These are phyloP conservation scores for Strongylocentrotus purpuratus DNA, from an alignment of 35 echinoderm and acorn worm genomes.

Conservation along the genomic window DNA sequence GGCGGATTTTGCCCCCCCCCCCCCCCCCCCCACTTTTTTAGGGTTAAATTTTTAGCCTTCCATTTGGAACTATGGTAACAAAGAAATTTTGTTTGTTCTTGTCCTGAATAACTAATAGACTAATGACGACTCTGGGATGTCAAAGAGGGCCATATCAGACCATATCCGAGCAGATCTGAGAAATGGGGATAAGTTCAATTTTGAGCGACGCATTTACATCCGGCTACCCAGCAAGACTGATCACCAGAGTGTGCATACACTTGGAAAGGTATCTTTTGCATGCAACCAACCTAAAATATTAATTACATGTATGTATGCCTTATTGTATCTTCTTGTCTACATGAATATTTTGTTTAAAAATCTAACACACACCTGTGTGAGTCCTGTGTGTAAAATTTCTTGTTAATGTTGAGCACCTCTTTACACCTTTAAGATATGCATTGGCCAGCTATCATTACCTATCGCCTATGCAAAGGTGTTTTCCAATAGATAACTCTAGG, in stretches of 20 bases:
- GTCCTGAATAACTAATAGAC: conserved; percentile 19
- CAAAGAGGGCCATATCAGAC: conserved; percentile 20
- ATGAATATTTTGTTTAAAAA: conserved; percentile 33
- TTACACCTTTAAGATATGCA: too few species aligned
- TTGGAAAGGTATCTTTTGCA: conserved; percentile 17
- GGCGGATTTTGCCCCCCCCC: too few species aligned
- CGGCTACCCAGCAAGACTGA: conserved; percentile 20
- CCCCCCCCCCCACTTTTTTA: too few species aligned
- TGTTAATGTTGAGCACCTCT: too few species aligned
- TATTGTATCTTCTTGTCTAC: conserved; percentile 21
- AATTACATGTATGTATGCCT: background rate
- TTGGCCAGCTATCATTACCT: too few species aligned
- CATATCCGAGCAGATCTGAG: background rate
- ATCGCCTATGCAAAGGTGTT: too few species aligned
- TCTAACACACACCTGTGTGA: too few species aligned
- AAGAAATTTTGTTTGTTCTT: conserved; percentile 26
- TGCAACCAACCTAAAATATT: background rate
- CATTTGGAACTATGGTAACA: background rate
- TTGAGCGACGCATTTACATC: conserved; percentile 2
- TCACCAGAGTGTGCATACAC: conserved; percentile 20
- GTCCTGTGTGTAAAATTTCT: too few species aligned
- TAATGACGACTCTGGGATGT: conserved; percentile 15
- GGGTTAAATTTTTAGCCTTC: background rate
- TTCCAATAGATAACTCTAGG: too few species aligned
- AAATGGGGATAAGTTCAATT: conserved; percentile 29